Evolutionary conservation across 2,113 vertebrate genomes (phyloP).

Genomic region (Rhegmatorhina hoffmannsi): DNA sequence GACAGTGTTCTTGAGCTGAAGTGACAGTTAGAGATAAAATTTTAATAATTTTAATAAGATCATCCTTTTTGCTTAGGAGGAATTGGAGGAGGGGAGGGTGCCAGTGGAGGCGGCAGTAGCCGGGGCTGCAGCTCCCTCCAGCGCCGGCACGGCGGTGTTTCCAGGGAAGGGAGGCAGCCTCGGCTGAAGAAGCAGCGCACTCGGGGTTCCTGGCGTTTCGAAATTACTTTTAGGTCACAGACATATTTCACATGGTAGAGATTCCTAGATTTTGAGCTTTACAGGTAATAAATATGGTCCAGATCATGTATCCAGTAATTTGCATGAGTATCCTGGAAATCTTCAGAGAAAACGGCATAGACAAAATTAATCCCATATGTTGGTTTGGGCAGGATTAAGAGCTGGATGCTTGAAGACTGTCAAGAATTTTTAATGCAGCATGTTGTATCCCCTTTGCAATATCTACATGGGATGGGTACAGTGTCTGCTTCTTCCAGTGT

Average conservation of each 20-base stretch:
- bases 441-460: background rate
- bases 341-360: background rate
- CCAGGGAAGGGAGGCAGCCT: background rate
- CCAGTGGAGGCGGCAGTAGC: background rate
- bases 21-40: background rate
- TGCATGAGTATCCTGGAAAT: background rate
- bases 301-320: background rate
- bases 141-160: background rate
- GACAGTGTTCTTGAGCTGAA: background rate
- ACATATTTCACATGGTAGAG: accelerated
- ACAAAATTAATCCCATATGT: background rate
- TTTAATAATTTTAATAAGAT: accelerated
- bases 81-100: background rate
- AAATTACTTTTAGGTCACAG: background rate
- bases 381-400: background rate
- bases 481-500: background rate
- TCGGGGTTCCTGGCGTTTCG: accelerated
- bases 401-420: background rate
- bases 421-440: background rate
- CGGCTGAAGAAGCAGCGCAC: accelerated
- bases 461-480: background rate
- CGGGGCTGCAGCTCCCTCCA: conserved; percentile 54
- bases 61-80: accelerated
- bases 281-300: background rate
- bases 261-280: background rate